A percentile compares a stretch with the other conserved stretches of the same genome.
These are phyloP conservation scores for Cheilosia variabilis DNA, from an alignment of 2,888 invertebrate species.

Conservation along the genomic window DNA sequence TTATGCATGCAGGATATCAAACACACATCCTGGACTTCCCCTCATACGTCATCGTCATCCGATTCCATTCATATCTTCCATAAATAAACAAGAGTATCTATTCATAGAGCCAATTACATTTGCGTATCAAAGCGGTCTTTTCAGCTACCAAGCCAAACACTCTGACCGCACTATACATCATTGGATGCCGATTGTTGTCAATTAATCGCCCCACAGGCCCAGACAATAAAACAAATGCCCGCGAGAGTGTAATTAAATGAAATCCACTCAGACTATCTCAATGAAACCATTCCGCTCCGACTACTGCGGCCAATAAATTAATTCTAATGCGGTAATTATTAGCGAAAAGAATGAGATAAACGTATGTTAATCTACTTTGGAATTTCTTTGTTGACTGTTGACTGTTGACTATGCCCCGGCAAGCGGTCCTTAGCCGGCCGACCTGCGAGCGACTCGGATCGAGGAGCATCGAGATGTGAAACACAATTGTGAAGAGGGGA, in stretches of 20 bases:
- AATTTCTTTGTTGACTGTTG: slow-evolving; percentile 72
- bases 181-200: slow-evolving; percentile 49
- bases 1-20: slow-evolving; percentile 29
- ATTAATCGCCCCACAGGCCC: slow-evolving; percentile 34
- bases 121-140: slow-evolving; percentile 23
- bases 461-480: background rate
- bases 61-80: slow-evolving; percentile 37
- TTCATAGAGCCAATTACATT: slow-evolving; percentile 3
- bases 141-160: slow-evolving; percentile 6
- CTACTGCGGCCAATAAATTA: slow-evolving; percentile 44
- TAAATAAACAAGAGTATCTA: background rate
- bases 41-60: slow-evolving; percentile 10
- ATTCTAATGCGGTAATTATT: slow-evolving; percentile 65
- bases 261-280: slow-evolving; percentile 56
- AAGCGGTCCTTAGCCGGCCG: slow-evolving; percentile 26
- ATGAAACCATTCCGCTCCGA: slow-evolving; percentile 21
- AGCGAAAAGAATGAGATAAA: slow-evolving; percentile 58
- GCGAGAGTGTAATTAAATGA: slow-evolving; percentile 60
- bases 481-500: slow-evolving; percentile 11
- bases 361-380: slow-evolving; percentile 69
- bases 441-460: background rate
- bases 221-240: slow-evolving; percentile 59
- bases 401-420: slow-evolving; percentile 51
- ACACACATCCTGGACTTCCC: slow-evolving; percentile 50
- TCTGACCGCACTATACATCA: slow-evolving; percentile 10